Evolutionary conservation across 2,797 vertebrate species (phyloP).

Genomic region (Clarias fuscus): DNA sequence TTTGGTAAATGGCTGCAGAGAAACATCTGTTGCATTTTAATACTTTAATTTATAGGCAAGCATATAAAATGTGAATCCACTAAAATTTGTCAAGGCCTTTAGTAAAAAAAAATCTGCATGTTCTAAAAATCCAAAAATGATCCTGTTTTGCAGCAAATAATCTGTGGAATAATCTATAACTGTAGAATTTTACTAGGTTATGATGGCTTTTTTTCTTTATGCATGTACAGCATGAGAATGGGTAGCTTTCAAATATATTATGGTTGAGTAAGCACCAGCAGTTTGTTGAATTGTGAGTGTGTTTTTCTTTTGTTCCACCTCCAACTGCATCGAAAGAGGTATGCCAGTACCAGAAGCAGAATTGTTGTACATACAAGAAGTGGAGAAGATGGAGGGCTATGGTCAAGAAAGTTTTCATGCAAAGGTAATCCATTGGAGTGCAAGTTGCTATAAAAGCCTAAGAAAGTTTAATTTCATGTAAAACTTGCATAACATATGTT

Average conservation of each 20-base stretch:
- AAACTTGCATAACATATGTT: neutral
- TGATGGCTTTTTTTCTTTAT: neutral
- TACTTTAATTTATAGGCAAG: conserved; percentile 45
- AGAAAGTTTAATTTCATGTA: neutral
- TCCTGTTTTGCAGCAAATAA: neutral
- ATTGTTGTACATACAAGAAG: conserved; percentile 96
- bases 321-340: conserved; percentile 73
- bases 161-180: neutral
- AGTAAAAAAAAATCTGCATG: neutral
- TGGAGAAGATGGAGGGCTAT: conserved; percentile 95
- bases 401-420: conserved; percentile 94
- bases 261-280: neutral
- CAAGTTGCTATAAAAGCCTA: neutral
- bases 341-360: conserved; percentile 91
- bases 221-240: neutral
- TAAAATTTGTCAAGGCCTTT: conserved; percentile 16
- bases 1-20: conserved; percentile 25
- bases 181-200: neutral
- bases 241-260: neutral
- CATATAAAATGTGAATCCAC: conserved; percentile 39
- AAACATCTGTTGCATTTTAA: conserved; percentile 33
- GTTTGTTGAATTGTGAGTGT: neutral
- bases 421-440: conserved; percentile 75
- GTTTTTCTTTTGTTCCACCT: neutral
- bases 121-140: neutral